Conservation (phyloP, 2,797 vertebrate genomes). For the Acipenser transmontanus region DNA sequence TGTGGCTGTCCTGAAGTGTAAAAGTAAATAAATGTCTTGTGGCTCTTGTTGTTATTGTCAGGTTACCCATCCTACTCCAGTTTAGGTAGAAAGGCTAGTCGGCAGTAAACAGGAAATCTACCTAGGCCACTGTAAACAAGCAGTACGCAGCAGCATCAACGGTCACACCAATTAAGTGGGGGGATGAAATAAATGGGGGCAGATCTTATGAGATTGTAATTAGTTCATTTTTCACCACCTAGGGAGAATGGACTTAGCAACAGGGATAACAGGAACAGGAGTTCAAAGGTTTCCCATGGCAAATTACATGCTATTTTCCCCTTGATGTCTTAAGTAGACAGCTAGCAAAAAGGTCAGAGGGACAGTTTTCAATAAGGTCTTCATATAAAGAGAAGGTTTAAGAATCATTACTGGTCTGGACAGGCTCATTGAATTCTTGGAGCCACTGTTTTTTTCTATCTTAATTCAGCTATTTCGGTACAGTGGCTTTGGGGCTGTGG, state of each 20-base stretch:
- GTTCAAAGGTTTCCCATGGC: not conserved
- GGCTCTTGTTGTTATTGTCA: no score
- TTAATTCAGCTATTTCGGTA: no score
- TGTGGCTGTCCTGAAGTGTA: no score
- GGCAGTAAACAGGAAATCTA: not conserved
- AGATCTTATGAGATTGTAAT: not conserved
- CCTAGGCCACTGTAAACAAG: not conserved
- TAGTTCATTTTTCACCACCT: not conserved
- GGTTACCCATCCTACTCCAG: no score
- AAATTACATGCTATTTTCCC: not conserved
- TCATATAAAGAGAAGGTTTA: not conserved
- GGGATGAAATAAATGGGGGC: not conserved
- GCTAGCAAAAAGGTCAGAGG: not conserved
- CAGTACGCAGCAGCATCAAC: no score
- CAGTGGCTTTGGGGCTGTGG: no score
- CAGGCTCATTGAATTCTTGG: no score
- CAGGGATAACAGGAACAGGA: not conserved
- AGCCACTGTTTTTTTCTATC: no score
- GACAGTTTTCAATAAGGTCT: not conserved
- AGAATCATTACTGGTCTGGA: not conserved
- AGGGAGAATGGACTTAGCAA: not conserved
- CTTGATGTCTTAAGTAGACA: not conserved
- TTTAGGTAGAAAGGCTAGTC: no score
- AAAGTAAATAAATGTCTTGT: no score
- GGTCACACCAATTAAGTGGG: not conserved